Conservation (phyloP, 2,888 invertebrate genomes). For the Anoplius nigerrimus region DNA sequence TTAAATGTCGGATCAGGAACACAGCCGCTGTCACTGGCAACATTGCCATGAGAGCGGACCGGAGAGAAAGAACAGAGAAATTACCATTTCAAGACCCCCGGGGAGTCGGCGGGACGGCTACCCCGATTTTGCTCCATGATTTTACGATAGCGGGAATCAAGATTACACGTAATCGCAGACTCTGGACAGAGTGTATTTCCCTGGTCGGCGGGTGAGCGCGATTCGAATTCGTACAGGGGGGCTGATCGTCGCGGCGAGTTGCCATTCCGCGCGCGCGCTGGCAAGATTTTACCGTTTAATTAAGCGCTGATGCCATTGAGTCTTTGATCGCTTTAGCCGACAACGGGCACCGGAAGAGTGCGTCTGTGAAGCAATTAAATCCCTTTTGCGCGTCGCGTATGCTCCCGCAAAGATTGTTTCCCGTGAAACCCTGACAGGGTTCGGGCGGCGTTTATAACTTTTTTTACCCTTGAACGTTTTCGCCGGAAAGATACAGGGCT, state of each 20-base stretch:
- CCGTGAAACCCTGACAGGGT: no score
- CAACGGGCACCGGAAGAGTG: no score
- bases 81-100: slow-evolving; percentile 55
- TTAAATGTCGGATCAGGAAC: slow-evolving; percentile 66
- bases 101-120: slow-evolving; percentile 10
- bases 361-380: no score
- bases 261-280: no score
- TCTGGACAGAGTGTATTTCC: background rate
- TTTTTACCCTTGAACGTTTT: slow-evolving; percentile 3
- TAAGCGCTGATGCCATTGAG: no score
- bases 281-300: no score
- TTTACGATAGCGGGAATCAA: slow-evolving; percentile 15
- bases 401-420: background rate
- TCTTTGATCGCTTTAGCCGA: no score
- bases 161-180: slow-evolving; percentile 11
- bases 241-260: no score
- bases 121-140: slow-evolving; percentile 34
- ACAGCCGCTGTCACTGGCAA: slow-evolving; percentile 61
- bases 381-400: no score
- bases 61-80: slow-evolving; percentile 52
- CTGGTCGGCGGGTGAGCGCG: background rate
- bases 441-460: slow-evolving; percentile 1
- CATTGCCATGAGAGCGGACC: slow-evolving; percentile 45
- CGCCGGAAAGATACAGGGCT: background rate
- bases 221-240: background rate